Conservation (phyloP, 2,888 invertebrate species). For the Ochropleura leucogaster region DNA sequence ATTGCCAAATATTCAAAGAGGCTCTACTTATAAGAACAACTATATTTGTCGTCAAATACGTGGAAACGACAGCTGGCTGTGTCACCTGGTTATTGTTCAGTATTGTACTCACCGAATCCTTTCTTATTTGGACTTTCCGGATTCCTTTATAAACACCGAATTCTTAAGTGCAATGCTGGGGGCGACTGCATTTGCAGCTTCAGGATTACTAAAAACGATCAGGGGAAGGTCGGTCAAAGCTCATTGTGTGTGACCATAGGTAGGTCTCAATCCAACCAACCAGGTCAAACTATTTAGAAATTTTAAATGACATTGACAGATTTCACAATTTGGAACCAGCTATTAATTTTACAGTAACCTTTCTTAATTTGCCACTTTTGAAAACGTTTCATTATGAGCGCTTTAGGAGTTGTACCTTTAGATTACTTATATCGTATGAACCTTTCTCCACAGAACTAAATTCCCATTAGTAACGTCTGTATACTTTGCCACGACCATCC, state of each 20-base stretch:
- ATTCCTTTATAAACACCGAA: background rate
- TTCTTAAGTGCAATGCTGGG: background rate
- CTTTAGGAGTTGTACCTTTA: too few relatives aligned
- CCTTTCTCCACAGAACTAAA: conserved; percentile 74
- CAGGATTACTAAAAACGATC: background rate
- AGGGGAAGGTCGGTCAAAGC: too few relatives aligned
- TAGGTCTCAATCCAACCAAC: background rate
- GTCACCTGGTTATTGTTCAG: background rate
- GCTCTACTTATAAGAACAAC: background rate
- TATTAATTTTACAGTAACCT: background rate
- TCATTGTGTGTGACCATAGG: background rate
- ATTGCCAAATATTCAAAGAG: conserved; percentile 1
- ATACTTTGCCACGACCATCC: conserved; percentile 85
- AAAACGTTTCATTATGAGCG: background rate
- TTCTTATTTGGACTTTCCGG: background rate
- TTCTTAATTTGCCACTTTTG: background rate
- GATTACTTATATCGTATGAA: background rate
- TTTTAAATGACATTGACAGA: background rate
- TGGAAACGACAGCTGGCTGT: background rate
- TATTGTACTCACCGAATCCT: background rate
- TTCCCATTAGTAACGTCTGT: conserved; percentile 82
- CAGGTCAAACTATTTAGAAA: background rate
- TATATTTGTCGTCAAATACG: background rate
- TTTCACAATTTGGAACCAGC: background rate
- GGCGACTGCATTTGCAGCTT: background rate